Evolutionary conservation across 2,797 vertebrate species (phyloP).

Genomic region (Dermochelys coriacea): DNA sequence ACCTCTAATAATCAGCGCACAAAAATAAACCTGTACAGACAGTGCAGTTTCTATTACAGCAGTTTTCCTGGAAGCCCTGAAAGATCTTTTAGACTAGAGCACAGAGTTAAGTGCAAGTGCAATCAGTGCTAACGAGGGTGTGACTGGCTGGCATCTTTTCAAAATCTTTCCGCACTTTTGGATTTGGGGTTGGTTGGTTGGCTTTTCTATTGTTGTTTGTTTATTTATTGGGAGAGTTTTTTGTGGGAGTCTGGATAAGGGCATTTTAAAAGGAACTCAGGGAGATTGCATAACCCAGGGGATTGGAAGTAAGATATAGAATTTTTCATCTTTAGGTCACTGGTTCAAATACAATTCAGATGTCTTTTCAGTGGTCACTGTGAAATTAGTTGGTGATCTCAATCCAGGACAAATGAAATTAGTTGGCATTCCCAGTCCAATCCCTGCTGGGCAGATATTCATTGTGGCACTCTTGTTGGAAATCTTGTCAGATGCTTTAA

Average conservation of each 20-base stretch:
- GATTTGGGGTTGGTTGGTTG: background rate
- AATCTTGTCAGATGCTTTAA: background rate
- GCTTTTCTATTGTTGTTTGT: background rate
- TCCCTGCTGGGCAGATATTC: background rate
- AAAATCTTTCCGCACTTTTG: rapidly evolving
- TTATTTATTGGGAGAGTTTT: background rate
- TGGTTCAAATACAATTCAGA: background rate
- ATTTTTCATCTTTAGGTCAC: background rate
- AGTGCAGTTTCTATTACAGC: background rate
- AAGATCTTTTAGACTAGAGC: background rate
- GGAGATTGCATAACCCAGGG: background rate
- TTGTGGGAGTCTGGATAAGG: background rate
- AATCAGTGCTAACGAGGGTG: background rate
- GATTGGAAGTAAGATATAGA: background rate
- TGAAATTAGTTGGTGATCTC: background rate
- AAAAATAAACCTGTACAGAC: background rate
- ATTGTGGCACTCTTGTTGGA: background rate
- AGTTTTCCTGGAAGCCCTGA: background rate
- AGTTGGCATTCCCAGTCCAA: background rate
- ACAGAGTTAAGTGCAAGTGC: background rate
- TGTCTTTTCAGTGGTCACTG: background rate
- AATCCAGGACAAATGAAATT: background rate
- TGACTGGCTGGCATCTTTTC: background rate
- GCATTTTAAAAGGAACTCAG: background rate
- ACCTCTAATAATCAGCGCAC: background rate